Percentiles rank a stretch among this genome's conserved stretches.
Conservation (phyloP, 23 tunicate genomes). For the Oikopleura dioica region DNA sequence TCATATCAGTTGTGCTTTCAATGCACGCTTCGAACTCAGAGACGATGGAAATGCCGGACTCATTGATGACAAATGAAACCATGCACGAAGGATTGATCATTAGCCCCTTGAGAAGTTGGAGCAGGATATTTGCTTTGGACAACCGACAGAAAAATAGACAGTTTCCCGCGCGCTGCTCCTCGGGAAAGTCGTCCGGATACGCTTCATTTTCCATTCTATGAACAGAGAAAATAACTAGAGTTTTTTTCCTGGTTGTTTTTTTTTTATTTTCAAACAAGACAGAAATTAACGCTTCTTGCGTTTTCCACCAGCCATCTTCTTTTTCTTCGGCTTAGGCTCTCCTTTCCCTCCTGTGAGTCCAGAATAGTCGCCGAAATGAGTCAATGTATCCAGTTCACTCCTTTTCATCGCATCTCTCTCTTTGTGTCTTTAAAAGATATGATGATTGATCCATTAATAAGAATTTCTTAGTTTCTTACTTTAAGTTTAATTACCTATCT, state of each 20-base stretch:
- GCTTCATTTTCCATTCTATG: too few relatives aligned
- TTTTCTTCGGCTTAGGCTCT: too few relatives aligned
- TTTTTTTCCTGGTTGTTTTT: too few relatives aligned
- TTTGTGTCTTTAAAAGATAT: not conserved
- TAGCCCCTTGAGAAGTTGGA: not conserved
- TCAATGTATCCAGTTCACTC: not conserved
- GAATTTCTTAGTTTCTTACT: too few relatives aligned
- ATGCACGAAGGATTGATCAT: not conserved
- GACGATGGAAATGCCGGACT: not conserved
- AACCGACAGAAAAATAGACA: not conserved
- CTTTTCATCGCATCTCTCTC: not conserved
- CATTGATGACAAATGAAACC: not conserved
- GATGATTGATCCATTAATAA: not conserved
- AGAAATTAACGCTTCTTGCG: too few relatives aligned
- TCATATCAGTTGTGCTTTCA: not conserved
- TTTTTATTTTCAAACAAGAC: too few relatives aligned
- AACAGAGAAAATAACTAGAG: too few relatives aligned
- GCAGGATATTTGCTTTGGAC: not conserved
- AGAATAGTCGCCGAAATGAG: not conserved
- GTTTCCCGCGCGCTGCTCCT: not conserved
- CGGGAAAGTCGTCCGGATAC: constrained; percentile 4
- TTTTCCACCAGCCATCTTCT: too few relatives aligned
- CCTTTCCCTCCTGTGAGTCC: not conserved
- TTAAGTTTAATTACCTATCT: not conserved
- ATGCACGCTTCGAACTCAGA: not conserved